phyloP scores from a whole-genome alignment of 37 sponge, comb jelly and placozoan species.

The Halichondria panicea region DNA sequence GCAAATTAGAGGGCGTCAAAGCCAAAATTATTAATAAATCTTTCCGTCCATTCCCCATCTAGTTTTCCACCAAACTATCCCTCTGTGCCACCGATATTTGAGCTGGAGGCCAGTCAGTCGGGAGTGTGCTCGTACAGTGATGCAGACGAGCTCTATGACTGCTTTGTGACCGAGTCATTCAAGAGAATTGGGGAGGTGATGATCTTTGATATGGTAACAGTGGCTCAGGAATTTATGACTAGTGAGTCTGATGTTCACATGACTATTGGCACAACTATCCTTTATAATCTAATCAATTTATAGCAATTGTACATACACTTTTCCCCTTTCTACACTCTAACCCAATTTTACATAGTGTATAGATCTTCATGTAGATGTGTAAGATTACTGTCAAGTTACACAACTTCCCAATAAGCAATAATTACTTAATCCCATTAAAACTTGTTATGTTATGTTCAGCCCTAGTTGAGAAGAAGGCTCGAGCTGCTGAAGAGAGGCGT shows the following conservation, averaged over 20 bases:
- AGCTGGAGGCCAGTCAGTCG: conserved; percentile 43
- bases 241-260: neutral
- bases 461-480: conserved; percentile 5
- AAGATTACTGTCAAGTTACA: too few relatives aligned
- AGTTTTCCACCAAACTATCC: conserved; percentile 51
- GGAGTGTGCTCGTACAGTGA: conserved; percentile 38
- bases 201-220: conserved; percentile 26
- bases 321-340: neutral
- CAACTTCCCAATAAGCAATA: too few relatives aligned
- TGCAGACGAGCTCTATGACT: conserved; percentile 41
- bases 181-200: conserved; percentile 13
- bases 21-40: too few relatives aligned
- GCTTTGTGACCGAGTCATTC: conserved; percentile 18
- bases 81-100: conserved; percentile 45
- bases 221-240: conserved; percentile 39
- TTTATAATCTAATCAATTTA: too few relatives aligned
- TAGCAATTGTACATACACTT: too few relatives aligned
- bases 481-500: neutral
- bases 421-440: too few relatives aligned
- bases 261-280: neutral
- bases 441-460: neutral
- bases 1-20: too few relatives aligned
- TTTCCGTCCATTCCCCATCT: neutral
- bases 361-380: neutral
- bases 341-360: neutral